Base-by-base conservation (phyloP, 1,140 invertebrate genomes). In the Platorchestia sp. region DNA sequence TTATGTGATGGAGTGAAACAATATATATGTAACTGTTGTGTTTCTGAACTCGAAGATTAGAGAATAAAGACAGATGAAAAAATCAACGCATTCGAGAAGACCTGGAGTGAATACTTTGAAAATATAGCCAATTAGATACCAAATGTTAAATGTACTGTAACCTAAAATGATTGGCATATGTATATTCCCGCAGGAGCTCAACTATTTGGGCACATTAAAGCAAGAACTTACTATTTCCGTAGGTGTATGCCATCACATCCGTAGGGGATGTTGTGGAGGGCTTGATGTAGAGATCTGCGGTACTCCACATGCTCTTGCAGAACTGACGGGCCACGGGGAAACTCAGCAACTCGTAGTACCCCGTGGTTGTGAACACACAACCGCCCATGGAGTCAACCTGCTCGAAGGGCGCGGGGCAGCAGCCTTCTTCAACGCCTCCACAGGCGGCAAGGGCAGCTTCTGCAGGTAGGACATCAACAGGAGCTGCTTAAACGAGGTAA, bases 291-390 rank as follows among this genome's bases (percentile, higher is more conserved):
- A 93, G 43, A 44, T 93, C 91, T 6, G 7, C 45, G 6, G 91
- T 93, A 41, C 6, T 42, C 91, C 91, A 93, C 91, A 93, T n/a
- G 45, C 91, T 93, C 19, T 47, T 45, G 91, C 91, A 93, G 43
- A 45, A 45, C 36, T 44, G 43, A 10, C 45, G 91, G 40, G 45
- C 91, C 19, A 45, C 10, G 0, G 14, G 19, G 91, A 16, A 93
- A 10, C 43, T 7, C 36, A 41, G 43, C 16, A 47, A 16, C 44
- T 44, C 44, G 91, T 44, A 93, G 91, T 45, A 47, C 91, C 91
- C 45, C 7, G 5, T 16, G 19, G 7, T 93, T 6, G 22, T 14
- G 91, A 47, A 93, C 7, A 93, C 43, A 40, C 43, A 45, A 6
- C 87, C 41, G 0, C 91, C 91, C 45, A 93, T 1, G 40, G 3